These are phyloP conservation scores for Clarias magur DNA, from an alignment of 2,113 vertebrate species.

Conservation along the genomic window DNA sequence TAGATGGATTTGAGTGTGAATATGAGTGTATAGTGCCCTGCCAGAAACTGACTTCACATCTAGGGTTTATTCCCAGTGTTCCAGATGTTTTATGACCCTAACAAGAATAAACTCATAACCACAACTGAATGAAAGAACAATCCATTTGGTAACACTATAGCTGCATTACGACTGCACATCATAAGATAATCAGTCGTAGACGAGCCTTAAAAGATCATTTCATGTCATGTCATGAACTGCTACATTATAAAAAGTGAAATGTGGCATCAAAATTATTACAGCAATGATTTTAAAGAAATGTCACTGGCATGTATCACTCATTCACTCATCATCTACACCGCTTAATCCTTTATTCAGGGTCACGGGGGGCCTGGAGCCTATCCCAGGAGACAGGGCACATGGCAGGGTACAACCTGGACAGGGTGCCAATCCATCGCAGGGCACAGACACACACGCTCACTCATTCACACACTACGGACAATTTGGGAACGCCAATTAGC, in stretches of 20 bases:
- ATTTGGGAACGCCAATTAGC: too few species aligned
- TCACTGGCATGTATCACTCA: too few species aligned
- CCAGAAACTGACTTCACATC: not conserved
- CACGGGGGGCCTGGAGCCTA: too few species aligned
- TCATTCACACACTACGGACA: too few species aligned
- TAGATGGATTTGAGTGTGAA: not conserved
- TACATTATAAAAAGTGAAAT: not conserved
- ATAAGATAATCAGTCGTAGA: not conserved
- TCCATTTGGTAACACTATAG: not conserved
- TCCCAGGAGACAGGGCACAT: too few species aligned
- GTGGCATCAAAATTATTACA: too few species aligned
- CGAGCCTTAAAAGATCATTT: not conserved
- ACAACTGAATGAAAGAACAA: not conserved
- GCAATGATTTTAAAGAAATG: too few species aligned
- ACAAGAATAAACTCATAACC: not conserved
- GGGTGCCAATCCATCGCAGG: too few species aligned
- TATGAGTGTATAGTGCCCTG: not conserved
- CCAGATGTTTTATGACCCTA: not conserved
- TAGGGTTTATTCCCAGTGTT: not conserved
- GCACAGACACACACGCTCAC: too few species aligned
- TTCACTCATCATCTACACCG: too few species aligned
- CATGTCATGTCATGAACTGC: not conserved
- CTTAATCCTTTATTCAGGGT: too few species aligned
- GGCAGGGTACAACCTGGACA: too few species aligned
- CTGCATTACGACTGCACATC: not conserved